Evolutionary conservation across 1,140 invertebrate species (phyloP), one percentile per base, ranked within the genome.

Genomic region (Drosophila nigrodunni): DNA sequence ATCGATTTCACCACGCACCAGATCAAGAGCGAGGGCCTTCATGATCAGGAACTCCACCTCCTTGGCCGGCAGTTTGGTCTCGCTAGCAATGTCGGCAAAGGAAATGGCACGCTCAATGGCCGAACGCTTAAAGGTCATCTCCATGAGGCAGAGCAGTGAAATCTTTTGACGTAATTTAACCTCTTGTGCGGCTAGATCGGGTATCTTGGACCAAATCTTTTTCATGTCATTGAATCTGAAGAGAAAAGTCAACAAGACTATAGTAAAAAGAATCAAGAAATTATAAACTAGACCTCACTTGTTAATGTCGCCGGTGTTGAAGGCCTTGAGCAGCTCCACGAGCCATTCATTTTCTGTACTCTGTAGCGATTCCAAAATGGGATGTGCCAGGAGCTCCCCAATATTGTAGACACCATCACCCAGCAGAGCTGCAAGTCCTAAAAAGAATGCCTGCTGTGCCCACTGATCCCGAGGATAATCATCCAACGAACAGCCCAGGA

Each of bases 351-450:
- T 97, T 15, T 96, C 94, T 0, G 97, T 98, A 8, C 94, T 94
- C 72, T 96, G 96, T 13, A 99, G 93, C 1, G 96, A 96, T 69
- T 98, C 95, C 77, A 99, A 93, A 37, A 99, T 96, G 2, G 98
- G 97, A 94, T 99, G 98, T 18, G 98, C 97, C 34, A 99, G 92
- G 87, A 99, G 93, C 94, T 99, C 99, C 0, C 98, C 98, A 87
- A 99, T 96, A 93, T 99, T 99, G 92, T 99, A 99, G 13, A 99
- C 97, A 43, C 97, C 97, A 87, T 99, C 97, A 8, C 98, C 98
- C 1, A 99, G 92, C 9, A 99, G 94, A 0, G 98, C 98, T 8
- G 99, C 98, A 5, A 99, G 93, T 0, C 98, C 97, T 11, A 99
- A 94, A 80, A 98, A 96, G 92, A 98, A 97, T 0, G 98, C 98